phyloP scores from a whole-genome alignment of 2,113 vertebrate species.

The Chaenogobius annularis region DNA sequence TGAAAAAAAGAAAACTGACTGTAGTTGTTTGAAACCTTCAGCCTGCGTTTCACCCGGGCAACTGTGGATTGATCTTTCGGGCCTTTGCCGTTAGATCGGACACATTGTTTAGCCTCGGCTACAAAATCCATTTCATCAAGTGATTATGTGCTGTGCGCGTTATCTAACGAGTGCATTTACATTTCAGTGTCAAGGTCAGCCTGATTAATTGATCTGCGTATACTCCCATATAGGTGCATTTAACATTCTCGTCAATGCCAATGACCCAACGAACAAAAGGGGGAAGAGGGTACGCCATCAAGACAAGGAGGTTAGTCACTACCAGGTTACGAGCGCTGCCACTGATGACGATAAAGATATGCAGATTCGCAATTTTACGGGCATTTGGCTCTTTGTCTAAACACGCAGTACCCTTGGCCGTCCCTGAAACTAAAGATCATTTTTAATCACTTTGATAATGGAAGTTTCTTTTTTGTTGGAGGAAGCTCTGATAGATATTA shows the following conservation, averaged over 20 bases:
- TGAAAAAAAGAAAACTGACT: no score
- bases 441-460: constrained; percentile 79
- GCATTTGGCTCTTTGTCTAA: constrained; percentile 50
- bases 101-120: constrained; percentile 3
- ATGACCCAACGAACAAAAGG: not conserved
- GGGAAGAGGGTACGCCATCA: not conserved
- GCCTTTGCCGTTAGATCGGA: not conserved
- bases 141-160: constrained; percentile 12
- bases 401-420: constrained; percentile 60
- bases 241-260: constrained; percentile 26
- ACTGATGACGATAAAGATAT: constrained; percentile 34
- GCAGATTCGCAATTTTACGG: constrained; percentile 46
- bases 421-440: constrained; percentile 75
- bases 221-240: constrained; percentile 14
- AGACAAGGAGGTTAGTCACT: not conserved
- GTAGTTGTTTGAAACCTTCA: not conserved
- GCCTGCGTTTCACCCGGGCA: not conserved
- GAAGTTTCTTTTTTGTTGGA: constrained; percentile 70
- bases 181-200: constrained; percentile 41
- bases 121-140: constrained; percentile 13
- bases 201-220: constrained; percentile 42
- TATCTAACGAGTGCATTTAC: constrained; percentile 42
- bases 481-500: constrained; percentile 75
- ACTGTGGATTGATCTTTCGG: not conserved
- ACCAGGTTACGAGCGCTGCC: constrained; percentile 6